phyloP scores from a whole-genome alignment of 2,888 invertebrate species.

The Brachycybe producta region DNA sequence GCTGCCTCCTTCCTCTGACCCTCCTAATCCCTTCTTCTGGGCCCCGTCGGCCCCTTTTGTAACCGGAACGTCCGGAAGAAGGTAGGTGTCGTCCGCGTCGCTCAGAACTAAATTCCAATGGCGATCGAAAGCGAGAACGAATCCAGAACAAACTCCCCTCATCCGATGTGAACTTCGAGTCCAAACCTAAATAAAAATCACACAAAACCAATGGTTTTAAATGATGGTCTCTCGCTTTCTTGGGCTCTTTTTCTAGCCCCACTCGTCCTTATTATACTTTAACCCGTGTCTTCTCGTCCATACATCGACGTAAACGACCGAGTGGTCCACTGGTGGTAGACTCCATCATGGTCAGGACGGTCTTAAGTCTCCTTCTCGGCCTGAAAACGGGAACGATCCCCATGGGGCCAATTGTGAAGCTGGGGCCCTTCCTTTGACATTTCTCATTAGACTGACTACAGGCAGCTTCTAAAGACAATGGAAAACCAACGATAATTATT shows the following conservation, averaged over 20 bases:
- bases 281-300: slow-evolving; percentile 15
- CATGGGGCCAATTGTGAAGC: not conserved
- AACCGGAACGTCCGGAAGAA: slow-evolving; percentile 1
- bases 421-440: too few species aligned
- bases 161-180: slow-evolving; percentile 57
- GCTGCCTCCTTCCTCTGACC: slow-evolving; percentile 44
- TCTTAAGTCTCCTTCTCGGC: slow-evolving; percentile 22
- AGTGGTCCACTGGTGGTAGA: slow-evolving; percentile 19
- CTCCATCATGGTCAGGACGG: slow-evolving; percentile 20
- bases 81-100: slow-evolving; percentile 16
- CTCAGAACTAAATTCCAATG: slow-evolving; percentile 77
- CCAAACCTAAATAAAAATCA: slow-evolving; percentile 45
- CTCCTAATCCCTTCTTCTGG: not conserved
- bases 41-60: not conserved
- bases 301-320: slow-evolving; percentile 16
- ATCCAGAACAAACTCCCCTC: slow-evolving; percentile 64
- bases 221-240: too few species aligned
- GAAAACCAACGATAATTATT: too few species aligned
- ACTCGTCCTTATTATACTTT: slow-evolving; percentile 21
- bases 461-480: too few species aligned
- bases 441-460: too few species aligned
- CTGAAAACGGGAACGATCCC: slow-evolving; percentile 33
- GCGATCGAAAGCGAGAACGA: slow-evolving; percentile 74
- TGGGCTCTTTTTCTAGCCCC: too few species aligned
- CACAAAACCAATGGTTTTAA: slow-evolving; percentile 1